phyloP scores from a whole-genome alignment of 2,888 invertebrate species.

The Tromatobia lineatoria region DNA sequence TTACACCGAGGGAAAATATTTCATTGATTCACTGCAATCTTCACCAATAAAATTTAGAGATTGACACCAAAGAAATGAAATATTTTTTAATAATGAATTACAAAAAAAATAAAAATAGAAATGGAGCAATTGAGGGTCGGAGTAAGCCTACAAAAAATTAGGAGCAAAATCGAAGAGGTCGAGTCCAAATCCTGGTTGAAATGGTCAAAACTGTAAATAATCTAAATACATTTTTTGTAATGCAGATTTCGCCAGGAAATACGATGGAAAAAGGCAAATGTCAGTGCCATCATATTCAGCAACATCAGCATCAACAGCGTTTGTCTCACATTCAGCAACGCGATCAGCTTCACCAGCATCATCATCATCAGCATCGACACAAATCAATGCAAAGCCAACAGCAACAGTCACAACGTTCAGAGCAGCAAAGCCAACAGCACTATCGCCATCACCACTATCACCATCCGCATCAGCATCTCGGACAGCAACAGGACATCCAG shows the following conservation, averaged over 20 bases:
- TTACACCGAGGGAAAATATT: neutral
- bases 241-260: slow-evolving; percentile 72
- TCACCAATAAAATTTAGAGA: too few relatives aligned
- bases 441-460: slow-evolving; percentile 70
- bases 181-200: too few relatives aligned
- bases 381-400: slow-evolving; percentile 55
- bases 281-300: slow-evolving; percentile 82
- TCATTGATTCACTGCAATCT: too few relatives aligned
- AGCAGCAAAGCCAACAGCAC: slow-evolving; percentile 57
- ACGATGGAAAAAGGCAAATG: slow-evolving; percentile 79
- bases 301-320: slow-evolving; percentile 66
- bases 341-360: slow-evolving; percentile 79
- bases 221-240: slow-evolving; percentile 17
- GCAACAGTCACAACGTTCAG: slow-evolving; percentile 39
- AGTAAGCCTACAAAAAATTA: too few relatives aligned
- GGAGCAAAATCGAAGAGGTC: too few relatives aligned
- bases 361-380: slow-evolving; percentile 64
- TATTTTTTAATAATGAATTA: too few relatives aligned
- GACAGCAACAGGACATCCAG: slow-evolving; percentile 72
- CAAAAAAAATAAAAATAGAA: neutral
- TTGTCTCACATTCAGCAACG: slow-evolving; percentile 74
- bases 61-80: too few relatives aligned
- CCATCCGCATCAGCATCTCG: slow-evolving; percentile 70
- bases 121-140: too few relatives aligned
- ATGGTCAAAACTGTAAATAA: neutral